These are phyloP conservation scores for Genyomyrus donnyi DNA, from an alignment of 2,113 vertebrate species.

Conservation along the genomic window DNA sequence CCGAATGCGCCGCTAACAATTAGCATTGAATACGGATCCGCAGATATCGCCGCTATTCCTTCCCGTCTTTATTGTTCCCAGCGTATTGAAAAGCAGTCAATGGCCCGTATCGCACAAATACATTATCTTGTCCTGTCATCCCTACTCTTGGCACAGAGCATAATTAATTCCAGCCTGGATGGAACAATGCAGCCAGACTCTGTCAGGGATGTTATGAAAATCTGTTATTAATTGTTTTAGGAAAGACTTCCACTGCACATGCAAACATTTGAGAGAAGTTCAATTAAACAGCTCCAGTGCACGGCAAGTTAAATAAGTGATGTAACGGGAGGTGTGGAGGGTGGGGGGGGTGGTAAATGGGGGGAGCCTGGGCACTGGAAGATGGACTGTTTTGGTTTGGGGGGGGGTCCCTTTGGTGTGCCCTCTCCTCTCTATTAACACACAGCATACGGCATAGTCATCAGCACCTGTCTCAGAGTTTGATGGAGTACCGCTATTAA, in stretches of 20 bases:
- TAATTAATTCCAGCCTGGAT: constrained; percentile 58
- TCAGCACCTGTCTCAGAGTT: neutral
- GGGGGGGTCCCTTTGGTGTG: neutral
- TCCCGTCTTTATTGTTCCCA: constrained; percentile 58
- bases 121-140: constrained; percentile 44
- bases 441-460: neutral
- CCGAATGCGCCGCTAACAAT: constrained; percentile 67
- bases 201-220: constrained; percentile 53
- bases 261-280: constrained; percentile 23
- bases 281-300: neutral
- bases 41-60: constrained; percentile 50
- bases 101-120: constrained; percentile 64
- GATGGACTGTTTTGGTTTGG: neutral
- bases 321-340: neutral
- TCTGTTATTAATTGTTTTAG: constrained; percentile 45
- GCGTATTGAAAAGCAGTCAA: constrained; percentile 66
- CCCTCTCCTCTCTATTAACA: neutral
- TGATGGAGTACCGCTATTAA: constrained; percentile 17
- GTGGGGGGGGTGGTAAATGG: neutral
- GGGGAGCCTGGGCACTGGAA: neutral
- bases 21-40: constrained; percentile 59
- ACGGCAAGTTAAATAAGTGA: neutral
- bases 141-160: constrained; percentile 46
- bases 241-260: constrained; percentile 29
- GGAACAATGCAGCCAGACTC: constrained; percentile 55